Percentiles rank a stretch among this genome's conserved stretches.
Evolutionary conservation across 2,797 vertebrate genomes (phyloP).

Genomic region (Esox masquinongy): DNA sequence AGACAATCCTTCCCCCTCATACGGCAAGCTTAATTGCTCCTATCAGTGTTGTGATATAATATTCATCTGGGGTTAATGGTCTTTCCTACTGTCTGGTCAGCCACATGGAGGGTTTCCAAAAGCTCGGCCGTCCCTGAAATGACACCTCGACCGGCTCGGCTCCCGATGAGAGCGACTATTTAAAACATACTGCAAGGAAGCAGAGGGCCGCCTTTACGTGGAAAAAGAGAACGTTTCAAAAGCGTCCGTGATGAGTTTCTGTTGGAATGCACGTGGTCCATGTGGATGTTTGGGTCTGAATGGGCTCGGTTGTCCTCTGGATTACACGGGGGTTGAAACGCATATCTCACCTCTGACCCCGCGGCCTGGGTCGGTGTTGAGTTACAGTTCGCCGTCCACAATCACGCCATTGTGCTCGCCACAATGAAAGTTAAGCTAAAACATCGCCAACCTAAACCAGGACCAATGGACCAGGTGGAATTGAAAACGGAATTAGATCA

Average conservation of each 20-base stretch:
- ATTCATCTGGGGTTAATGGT: slow-evolving; percentile 71
- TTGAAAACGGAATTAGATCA: background rate
- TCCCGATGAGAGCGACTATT: slow-evolving; percentile 60
- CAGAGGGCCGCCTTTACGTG: slow-evolving; percentile 34
- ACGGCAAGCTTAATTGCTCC: slow-evolving; percentile 77
- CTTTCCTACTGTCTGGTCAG: slow-evolving; percentile 64
- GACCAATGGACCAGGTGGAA: slow-evolving; percentile 43
- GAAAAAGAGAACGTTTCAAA: slow-evolving; percentile 24
- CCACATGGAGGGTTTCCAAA: slow-evolving; percentile 60
- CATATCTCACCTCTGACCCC: slow-evolving; percentile 63
- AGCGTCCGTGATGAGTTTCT: background rate
- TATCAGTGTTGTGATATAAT: slow-evolving; percentile 73
- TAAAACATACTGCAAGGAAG: slow-evolving; percentile 17
- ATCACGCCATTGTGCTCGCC: slow-evolving; percentile 68
- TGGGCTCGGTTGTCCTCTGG: slow-evolving; percentile 43
- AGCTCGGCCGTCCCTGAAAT: slow-evolving; percentile 52
- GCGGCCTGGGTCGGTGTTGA: slow-evolving; percentile 63
- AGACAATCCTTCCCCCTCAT: slow-evolving; percentile 55
- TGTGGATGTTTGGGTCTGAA: slow-evolving; percentile 7
- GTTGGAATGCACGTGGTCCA: slow-evolving; percentile 27
- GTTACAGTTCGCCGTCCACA: slow-evolving; percentile 68
- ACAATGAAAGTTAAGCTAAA: slow-evolving; percentile 73
- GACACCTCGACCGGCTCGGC: slow-evolving; percentile 35
- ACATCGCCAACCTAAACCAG: slow-evolving; percentile 59
- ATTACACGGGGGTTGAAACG: slow-evolving; percentile 36